Conservation (phyloP, 2,888 invertebrate species). For the Cephus spinipes region DNA sequence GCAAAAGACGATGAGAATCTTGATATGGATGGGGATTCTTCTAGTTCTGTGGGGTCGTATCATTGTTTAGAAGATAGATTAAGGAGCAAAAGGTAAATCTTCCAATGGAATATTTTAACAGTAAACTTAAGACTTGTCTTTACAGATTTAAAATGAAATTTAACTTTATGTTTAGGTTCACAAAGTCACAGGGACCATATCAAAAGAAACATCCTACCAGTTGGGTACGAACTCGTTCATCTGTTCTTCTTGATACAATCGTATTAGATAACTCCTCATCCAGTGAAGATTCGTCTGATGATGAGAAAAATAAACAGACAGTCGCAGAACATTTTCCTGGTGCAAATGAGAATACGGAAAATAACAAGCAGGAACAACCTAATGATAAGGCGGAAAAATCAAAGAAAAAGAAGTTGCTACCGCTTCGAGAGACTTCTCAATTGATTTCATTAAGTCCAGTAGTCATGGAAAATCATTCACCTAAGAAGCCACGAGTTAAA, state of each 20-base stretch:
- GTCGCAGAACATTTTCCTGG: slow-evolving; percentile 36
- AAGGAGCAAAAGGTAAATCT: not conserved
- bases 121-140: not conserved
- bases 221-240: slow-evolving; percentile 2
- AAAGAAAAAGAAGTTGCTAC: slow-evolving; percentile 41
- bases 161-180: not conserved
- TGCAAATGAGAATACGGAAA: slow-evolving; percentile 17
- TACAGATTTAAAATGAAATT: not conserved
- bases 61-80: not conserved
- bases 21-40: not conserved
- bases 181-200: not conserved
- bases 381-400: not conserved
- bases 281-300: slow-evolving; percentile 8
- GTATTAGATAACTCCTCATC: slow-evolving; percentile 29
- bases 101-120: not conserved
- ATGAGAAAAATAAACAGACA: slow-evolving; percentile 14
- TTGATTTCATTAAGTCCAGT: slow-evolving; percentile 48
- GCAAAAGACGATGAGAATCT: slow-evolving; percentile 4
- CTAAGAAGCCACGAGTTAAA: slow-evolving; percentile 21
- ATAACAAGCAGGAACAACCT: not conserved
- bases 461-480: slow-evolving; percentile 5
- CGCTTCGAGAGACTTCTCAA: slow-evolving; percentile 40
- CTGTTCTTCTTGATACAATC: slow-evolving; percentile 26
- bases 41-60: not conserved
- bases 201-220: not conserved